phyloP scores from a whole-genome alignment of 2,113 vertebrate genomes.

The Tachysurus vachellii region DNA sequence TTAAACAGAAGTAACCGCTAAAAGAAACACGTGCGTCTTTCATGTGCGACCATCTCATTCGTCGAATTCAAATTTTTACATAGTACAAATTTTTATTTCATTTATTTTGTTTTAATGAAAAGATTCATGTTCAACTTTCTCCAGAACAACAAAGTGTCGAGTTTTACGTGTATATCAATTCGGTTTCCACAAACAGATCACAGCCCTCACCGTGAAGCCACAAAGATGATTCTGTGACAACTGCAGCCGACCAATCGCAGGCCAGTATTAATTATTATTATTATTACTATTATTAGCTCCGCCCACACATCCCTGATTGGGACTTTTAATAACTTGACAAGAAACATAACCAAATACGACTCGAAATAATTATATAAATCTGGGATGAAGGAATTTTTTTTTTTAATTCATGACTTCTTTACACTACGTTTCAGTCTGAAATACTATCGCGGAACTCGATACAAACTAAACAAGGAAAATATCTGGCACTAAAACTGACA shows the following conservation, averaged over 20 bases:
- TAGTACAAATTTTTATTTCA: background rate
- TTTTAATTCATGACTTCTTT: background rate
- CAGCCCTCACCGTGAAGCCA: background rate
- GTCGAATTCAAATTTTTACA: background rate
- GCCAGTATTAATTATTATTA: background rate
- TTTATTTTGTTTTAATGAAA: background rate
- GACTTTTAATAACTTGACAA: too few species aligned
- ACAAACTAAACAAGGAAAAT: background rate
- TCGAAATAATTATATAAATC: background rate
- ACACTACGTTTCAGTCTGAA: background rate
- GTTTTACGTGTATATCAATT: background rate
- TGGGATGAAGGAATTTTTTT: background rate
- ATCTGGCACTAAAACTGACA: slow-evolving; percentile 6
- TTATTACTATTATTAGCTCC: slow-evolving; percentile 10
- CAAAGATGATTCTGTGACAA: background rate
- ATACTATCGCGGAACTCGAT: background rate
- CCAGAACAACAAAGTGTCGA: background rate
- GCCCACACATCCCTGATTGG: background rate
- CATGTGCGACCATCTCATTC: background rate
- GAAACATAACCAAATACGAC: background rate
- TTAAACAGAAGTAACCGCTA: background rate
- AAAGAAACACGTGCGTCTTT: background rate
- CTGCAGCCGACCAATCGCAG: background rate
- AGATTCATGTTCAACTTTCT: background rate
- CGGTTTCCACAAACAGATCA: background rate